A percentile compares a stretch with the other conserved stretches of the same genome.
phyloP scores from a whole-genome alignment of 2,888 invertebrate species.

The Leptopilina syphax region DNA sequence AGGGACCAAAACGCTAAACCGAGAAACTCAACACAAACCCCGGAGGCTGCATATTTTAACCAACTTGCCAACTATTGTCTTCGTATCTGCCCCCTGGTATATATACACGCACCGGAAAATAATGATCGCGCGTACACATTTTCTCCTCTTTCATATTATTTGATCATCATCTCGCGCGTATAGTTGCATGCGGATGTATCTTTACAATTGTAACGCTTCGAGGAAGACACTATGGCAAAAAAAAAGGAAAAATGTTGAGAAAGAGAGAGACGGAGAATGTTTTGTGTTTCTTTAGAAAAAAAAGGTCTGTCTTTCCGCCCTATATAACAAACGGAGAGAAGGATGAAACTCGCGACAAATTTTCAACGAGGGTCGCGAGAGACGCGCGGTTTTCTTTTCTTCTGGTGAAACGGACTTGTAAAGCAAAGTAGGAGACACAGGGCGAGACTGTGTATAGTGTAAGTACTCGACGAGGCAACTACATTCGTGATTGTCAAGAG shows the following conservation, averaged over 20 bases:
- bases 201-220: constrained; percentile 30
- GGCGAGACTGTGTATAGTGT: not conserved
- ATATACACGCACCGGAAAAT: constrained; percentile 39
- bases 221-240: constrained; percentile 25
- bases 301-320: constrained; percentile 3
- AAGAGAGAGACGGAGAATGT: not conserved
- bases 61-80: constrained; percentile 40
- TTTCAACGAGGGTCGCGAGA: constrained; percentile 54
- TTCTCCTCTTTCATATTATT: constrained; percentile 38
- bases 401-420: constrained; percentile 53
- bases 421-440: constrained; percentile 41
- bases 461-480: not conserved
- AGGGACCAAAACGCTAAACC: constrained; percentile 23
- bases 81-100: not conserved
- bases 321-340: not conserved
- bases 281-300: constrained; percentile 38
- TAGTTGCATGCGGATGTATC: constrained; percentile 42
- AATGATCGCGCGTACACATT: constrained; percentile 28
- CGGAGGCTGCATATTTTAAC: constrained; percentile 40
- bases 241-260: not conserved
- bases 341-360: constrained; percentile 55
- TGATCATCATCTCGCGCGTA: constrained; percentile 45
- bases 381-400: constrained; percentile 53
- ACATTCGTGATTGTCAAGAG: constrained; percentile 22
- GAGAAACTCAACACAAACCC: constrained; percentile 26